A percentile compares a stretch with the other conserved stretches of the same genome.
These are phyloP conservation scores for Thaleichthys pacificus DNA, from an alignment of 2,797 vertebrate genomes.

Conservation along the genomic window DNA sequence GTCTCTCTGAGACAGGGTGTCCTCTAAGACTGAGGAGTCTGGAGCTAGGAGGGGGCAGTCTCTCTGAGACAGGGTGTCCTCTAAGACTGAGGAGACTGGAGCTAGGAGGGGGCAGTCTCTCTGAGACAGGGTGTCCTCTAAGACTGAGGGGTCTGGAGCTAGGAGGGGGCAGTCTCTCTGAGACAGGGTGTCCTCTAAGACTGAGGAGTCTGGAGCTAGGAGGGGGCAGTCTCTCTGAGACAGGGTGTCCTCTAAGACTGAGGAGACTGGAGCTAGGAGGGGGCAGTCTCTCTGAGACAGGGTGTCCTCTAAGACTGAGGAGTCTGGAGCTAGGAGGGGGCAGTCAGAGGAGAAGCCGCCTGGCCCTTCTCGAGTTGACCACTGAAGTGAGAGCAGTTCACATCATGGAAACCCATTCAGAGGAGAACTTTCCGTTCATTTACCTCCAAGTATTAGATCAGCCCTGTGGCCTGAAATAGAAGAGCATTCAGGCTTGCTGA, in stretches of 20 bases:
- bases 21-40: no score
- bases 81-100: no score
- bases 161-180: not conserved
- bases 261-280: not conserved
- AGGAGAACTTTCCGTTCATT: conserved; percentile 60
- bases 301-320: no score
- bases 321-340: not conserved
- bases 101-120: not conserved
- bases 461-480: conserved; percentile 51
- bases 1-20: no score
- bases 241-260: no score
- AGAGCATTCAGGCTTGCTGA: conserved; percentile 49
- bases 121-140: no score
- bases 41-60: not conserved
- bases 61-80: no score
- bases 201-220: no score
- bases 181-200: no score
- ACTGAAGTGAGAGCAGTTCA: conserved; percentile 27
- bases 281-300: no score
- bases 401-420: conserved; percentile 52
- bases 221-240: not conserved
- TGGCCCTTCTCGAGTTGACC: not conserved
- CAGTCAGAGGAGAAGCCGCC: conserved; percentile 4
- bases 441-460: conserved; percentile 46
- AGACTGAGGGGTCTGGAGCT: no score